Conservation (phyloP, 2,113 vertebrate genomes). For the Brachyhypopomus gauderio region DNA sequence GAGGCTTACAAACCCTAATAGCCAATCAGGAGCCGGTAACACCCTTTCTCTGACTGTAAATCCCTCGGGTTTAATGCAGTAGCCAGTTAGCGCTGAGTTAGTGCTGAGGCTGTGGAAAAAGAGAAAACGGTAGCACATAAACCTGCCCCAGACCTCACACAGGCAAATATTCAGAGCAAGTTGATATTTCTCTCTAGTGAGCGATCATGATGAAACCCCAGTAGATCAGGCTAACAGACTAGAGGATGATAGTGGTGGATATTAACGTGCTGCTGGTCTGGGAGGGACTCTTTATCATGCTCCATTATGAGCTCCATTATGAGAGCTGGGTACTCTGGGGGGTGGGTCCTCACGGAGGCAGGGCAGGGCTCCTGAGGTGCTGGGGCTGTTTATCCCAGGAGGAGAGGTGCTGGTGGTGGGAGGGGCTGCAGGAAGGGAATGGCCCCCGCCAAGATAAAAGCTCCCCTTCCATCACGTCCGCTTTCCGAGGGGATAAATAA, state of each 20-base stretch:
- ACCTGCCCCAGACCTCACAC: slow-evolving; percentile 41
- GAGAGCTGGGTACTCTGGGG: slow-evolving; percentile 25
- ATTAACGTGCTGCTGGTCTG: slow-evolving; percentile 43
- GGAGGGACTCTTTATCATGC: slow-evolving; percentile 28
- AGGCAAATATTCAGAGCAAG: slow-evolving; percentile 32
- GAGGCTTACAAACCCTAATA: slow-evolving; percentile 75
- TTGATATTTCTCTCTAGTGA: slow-evolving; percentile 6
- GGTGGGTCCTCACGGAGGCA: slow-evolving; percentile 32
- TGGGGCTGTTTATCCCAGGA: slow-evolving; percentile 29
- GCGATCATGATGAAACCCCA: neutral
- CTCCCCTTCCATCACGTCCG: slow-evolving; percentile 30
- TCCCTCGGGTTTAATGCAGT: slow-evolving; percentile 56
- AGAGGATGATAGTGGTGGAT: neutral
- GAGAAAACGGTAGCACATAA: slow-evolving; percentile 14
- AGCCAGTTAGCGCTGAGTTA: slow-evolving; percentile 56
- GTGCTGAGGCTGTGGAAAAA: slow-evolving; percentile 43
- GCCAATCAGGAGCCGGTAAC: slow-evolving; percentile 68
- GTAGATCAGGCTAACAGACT: slow-evolving; percentile 19
- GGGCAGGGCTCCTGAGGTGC: slow-evolving; percentile 29
- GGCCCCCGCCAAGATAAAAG: slow-evolving; percentile 55
- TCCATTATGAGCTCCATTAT: slow-evolving; percentile 53
- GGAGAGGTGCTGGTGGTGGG: slow-evolving; percentile 20
- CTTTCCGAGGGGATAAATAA: slow-evolving; percentile 43
- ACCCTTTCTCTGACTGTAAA: slow-evolving; percentile 61
- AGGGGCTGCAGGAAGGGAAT: slow-evolving; percentile 35